A percentile compares a stretch with the other conserved stretches of the same genome.
phyloP scores from a whole-genome alignment of 1,140 invertebrate genomes.

The Popillia japonica region DNA sequence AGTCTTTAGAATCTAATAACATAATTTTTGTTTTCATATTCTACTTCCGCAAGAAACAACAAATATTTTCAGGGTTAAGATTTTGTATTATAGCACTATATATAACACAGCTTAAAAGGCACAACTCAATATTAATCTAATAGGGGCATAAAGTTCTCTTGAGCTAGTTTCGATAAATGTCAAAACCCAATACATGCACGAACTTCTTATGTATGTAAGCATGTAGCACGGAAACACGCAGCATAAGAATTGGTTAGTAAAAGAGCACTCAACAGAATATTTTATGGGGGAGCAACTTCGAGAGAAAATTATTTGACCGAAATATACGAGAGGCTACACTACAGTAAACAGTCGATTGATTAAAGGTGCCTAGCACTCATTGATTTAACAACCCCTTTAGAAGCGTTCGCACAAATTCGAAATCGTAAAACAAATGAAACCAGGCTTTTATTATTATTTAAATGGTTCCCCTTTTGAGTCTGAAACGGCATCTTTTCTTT shows the following conservation, averaged over 20 bases:
- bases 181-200: not conserved
- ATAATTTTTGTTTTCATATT: too few species aligned
- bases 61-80: too few species aligned
- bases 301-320: not conserved
- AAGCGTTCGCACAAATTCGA: not conserved
- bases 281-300: not conserved
- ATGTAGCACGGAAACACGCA: slow-evolving; percentile 4
- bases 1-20: too few species aligned
- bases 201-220: not conserved
- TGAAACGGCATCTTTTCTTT: not conserved
- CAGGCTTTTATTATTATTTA: slow-evolving; percentile 28
- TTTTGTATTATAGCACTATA: too few species aligned
- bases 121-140: not conserved
- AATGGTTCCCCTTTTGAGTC: not conserved
- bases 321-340: slow-evolving; percentile 1
- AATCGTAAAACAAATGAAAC: slow-evolving; percentile 3
- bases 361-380: not conserved
- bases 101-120: too few species aligned
- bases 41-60: too few species aligned
- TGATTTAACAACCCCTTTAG: slow-evolving; percentile 12
- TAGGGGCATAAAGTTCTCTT: not conserved
- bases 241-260: not conserved
- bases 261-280: not conserved
- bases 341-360: slow-evolving; percentile 4
- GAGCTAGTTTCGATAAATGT: not conserved